Conservation (phyloP, 1,140 invertebrate genomes). For the Stegodyphus mimosarum region DNA sequence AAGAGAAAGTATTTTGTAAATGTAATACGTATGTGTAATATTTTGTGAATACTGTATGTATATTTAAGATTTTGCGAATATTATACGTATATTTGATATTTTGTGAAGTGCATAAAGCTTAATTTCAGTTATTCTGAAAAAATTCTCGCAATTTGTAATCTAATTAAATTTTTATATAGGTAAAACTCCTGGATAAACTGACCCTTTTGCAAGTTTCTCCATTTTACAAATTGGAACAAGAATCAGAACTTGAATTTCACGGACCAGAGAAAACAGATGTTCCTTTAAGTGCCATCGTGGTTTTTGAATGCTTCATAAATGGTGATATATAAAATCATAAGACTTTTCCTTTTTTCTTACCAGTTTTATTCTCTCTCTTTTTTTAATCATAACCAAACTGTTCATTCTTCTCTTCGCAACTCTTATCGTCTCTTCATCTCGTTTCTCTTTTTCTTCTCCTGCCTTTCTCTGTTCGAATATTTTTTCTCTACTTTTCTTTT, state of each 20-base stretch:
- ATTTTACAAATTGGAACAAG: slow-evolving; percentile 2
- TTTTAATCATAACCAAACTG: too few species aligned
- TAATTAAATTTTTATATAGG: slow-evolving; percentile 9
- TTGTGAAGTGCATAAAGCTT: neutral
- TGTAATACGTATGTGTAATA: too few species aligned
- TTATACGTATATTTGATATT: neutral
- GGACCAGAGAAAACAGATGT: slow-evolving; percentile 27
- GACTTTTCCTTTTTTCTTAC: too few species aligned
- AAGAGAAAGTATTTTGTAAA: too few species aligned
- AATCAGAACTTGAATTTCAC: neutral
- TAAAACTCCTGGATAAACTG: slow-evolving; percentile 20
- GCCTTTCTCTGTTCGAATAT: too few species aligned
- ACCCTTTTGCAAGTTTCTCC: slow-evolving; percentile 1
- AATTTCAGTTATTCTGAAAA: neutral
- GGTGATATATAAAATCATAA: slow-evolving; percentile 12
- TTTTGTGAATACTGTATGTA: too few species aligned
- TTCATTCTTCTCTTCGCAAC: too few species aligned
- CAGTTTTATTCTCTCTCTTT: too few species aligned
- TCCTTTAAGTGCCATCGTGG: slow-evolving; percentile 7
- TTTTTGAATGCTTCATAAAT: slow-evolving; percentile 10
- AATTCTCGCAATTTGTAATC: neutral
- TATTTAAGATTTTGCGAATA: too few species aligned
- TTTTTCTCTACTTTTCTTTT: too few species aligned
- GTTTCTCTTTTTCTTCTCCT: too few species aligned
- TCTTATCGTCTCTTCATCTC: too few species aligned